Base-by-base conservation (phyloP, 2,113 vertebrate species). In the Perca flavescens region DNA sequence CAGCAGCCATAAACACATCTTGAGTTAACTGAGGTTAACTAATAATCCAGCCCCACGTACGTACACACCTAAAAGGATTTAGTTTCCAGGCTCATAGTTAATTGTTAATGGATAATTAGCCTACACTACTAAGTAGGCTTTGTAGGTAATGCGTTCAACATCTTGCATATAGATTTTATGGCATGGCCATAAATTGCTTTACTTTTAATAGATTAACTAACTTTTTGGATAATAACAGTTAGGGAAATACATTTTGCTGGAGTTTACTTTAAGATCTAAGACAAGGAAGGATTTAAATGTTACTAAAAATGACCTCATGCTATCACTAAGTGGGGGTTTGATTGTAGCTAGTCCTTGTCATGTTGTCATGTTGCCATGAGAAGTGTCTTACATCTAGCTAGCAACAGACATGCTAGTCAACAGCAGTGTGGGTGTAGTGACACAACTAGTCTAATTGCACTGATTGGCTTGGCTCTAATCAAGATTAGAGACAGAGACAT, bases 401-500 rank as follows among this genome's bases (percentile, higher is more conserved):
- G 67, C 14, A 54, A 46, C 46, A 76, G 60, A 71, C 76, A 53
- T 62, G 68, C 46, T 28, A 47, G 53, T 80, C 60, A 22, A 10
- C 43, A 47, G 56, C 40, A 60, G 34, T 65, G 72, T 81, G 65
- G 70, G 52, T 22, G 49, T 58, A 75, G 65, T 77, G 83, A 90
- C 80, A 83, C 74, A 58, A 69, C 53, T 57, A 34, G 64, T 71
- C n/a, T 50, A 89, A 82, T 76, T 77, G 66, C 40, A 50, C 68
- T 88, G 78, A 92, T 87, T 71, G 80, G 74, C 77, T 90, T 88
- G 78, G 46, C 71, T 71, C 43, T 92, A 86, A 89, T 86, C 73
- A 70, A 80, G 60, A 91, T 89, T 87, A 84, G 9, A 83, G 69
- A 79, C 57, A 50, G 21, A 89, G 74, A 83, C 65, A 16, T 57